These are phyloP conservation scores for Ciconia boyciana DNA, from an alignment of 2,113 vertebrate genomes.

Conservation along the genomic window DNA sequence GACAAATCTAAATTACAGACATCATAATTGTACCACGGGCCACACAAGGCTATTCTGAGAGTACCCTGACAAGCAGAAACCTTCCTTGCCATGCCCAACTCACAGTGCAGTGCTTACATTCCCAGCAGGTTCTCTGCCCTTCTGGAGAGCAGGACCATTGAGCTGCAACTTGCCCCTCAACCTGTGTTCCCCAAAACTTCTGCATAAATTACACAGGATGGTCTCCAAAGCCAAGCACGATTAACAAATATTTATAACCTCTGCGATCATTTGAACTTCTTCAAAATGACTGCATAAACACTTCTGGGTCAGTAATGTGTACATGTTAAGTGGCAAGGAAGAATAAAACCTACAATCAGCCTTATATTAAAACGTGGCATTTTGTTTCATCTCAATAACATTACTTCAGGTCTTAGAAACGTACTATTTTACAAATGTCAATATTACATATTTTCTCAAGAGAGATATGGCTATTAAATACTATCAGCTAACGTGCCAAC, in stretches of 20 bases:
- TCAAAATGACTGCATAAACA: not conserved
- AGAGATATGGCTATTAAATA: not conserved
- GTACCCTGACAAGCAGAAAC: not conserved
- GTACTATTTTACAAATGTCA: not conserved
- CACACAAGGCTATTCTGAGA: not conserved
- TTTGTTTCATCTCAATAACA: not conserved
- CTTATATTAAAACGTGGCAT: not conserved
- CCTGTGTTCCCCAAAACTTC: not conserved
- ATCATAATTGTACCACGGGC: not conserved
- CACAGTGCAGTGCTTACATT: not conserved
- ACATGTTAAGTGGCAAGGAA: not conserved
- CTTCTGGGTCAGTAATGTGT: not conserved
- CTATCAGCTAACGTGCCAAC: not conserved
- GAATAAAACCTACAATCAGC: not conserved
- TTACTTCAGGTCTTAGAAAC: not conserved
- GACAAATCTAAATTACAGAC: not conserved
- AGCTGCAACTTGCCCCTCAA: not conserved
- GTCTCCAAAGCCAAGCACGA: not conserved
- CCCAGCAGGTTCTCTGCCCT: not conserved
- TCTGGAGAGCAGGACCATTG: not conserved
- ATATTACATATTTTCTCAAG: not conserved
- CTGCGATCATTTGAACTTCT: not conserved
- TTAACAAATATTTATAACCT: not conserved
- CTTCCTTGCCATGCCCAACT: not conserved
- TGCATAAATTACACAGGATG: not conserved